Evolutionary conservation across 2,113 vertebrate genomes (phyloP).

Genomic region (Prolemur simus): DNA sequence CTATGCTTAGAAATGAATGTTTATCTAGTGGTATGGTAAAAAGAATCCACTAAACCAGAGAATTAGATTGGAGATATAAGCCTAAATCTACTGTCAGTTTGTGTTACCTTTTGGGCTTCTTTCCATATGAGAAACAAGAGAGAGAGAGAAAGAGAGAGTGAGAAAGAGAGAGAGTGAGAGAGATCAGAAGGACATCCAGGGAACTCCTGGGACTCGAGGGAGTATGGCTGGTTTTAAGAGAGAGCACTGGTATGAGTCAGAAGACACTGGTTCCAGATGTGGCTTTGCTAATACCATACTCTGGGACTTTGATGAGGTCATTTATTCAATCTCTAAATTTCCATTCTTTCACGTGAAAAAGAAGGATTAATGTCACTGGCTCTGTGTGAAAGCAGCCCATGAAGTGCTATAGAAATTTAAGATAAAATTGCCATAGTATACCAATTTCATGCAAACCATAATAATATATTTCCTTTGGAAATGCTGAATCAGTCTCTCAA

Average conservation of each 20-base stretch:
- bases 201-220: neutral
- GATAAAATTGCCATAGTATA: neutral
- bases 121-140: neutral
- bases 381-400: neutral
- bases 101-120: neutral
- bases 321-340: neutral
- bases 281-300: neutral
- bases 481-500: neutral
- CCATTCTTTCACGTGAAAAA: conserved; percentile 7
- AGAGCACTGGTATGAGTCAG: neutral
- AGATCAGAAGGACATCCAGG: neutral
- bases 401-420: conserved; percentile 10
- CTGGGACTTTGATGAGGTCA: neutral
- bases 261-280: neutral
- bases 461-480: conserved; percentile 33
- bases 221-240: neutral
- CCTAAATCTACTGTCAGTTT: neutral
- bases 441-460: conserved; percentile 17
- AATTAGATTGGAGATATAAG: neutral
- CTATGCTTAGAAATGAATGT: neutral
- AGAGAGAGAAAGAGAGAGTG: neutral
- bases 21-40: neutral
- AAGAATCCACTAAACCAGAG: neutral
- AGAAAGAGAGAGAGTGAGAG: neutral
- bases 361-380: neutral